phyloP scores from a whole-genome alignment of 1,140 invertebrate species.

The Micrasema longulum region DNA sequence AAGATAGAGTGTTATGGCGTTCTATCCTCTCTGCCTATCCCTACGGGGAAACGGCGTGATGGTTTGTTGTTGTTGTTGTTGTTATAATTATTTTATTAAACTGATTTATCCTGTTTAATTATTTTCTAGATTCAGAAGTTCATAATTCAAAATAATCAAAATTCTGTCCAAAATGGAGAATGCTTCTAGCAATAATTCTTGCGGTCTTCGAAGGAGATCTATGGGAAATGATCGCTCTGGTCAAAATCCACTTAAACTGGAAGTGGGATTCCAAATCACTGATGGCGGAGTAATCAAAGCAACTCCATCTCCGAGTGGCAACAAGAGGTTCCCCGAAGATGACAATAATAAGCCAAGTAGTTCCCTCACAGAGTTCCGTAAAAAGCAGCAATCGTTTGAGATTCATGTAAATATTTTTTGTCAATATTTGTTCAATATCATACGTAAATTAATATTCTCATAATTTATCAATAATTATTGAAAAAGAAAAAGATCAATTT shows the following conservation, averaged over 20 bases:
- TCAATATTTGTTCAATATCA: not conserved
- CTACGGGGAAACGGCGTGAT: no score
- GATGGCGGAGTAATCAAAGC: slow-evolving; percentile 59
- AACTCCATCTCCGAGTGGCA: slow-evolving; percentile 59
- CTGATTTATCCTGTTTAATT: no score
- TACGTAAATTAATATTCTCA: no score
- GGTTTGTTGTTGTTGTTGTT: no score
- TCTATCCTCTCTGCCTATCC: no score
- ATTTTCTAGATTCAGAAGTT: no score
- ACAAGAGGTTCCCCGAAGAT: slow-evolving; percentile 54
- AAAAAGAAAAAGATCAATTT: no score
- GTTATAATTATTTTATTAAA: no score
- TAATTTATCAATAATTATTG: no score
- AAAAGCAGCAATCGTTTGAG: slow-evolving; percentile 67
- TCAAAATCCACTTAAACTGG: slow-evolving; percentile 60
- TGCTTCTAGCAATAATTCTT: slow-evolving; percentile 31
- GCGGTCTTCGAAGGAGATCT: slow-evolving; percentile 56
- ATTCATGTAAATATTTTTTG: slow-evolving; percentile 59
- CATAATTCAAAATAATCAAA: not conserved
- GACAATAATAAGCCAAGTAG: slow-evolving; percentile 50
- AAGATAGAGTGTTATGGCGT: no score
- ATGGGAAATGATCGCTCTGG: slow-evolving; percentile 53
- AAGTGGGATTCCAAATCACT: slow-evolving; percentile 60
- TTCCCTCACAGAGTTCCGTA: slow-evolving; percentile 63
- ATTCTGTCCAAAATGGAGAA: slow-evolving; percentile 47